phyloP scores from a whole-genome alignment of 2,797 vertebrate species.

The Tragopan temminckii region DNA sequence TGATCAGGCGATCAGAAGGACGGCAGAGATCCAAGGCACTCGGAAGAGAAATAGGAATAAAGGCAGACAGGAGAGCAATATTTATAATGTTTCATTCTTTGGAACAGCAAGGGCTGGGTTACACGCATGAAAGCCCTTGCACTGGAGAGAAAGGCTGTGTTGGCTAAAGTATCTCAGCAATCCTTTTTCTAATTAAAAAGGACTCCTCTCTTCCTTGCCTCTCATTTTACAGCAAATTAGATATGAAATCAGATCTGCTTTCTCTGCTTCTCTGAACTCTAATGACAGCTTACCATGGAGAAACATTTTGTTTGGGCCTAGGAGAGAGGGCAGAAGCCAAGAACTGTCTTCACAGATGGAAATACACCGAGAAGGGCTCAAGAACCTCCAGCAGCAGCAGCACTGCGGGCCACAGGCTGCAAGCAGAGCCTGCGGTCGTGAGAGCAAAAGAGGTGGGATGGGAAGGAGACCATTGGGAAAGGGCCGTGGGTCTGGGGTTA shows the following conservation, averaged over 20 bases:
- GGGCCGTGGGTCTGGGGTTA: fast-evolving
- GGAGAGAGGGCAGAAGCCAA: constrained; percentile 24
- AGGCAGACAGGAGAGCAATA: constrained; percentile 6
- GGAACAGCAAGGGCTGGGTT: constrained; percentile 37
- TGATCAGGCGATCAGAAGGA: background rate
- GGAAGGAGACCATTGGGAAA: background rate
- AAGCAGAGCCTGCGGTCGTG: background rate
- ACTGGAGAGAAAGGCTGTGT: background rate
- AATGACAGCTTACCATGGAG: constrained; percentile 30
- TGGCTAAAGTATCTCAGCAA: constrained; percentile 8
- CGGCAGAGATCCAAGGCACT: constrained; percentile 7
- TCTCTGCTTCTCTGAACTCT: constrained; percentile 35
- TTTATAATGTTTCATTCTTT: constrained; percentile 34
- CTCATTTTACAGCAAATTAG: constrained; percentile 64
- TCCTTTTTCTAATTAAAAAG: constrained; percentile 60
- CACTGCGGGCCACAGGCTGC: fast-evolving
- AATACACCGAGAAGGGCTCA: background rate
- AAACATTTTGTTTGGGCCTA: constrained; percentile 63
- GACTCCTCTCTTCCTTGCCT: constrained; percentile 43
- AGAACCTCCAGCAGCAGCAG: background rate
- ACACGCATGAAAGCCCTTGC: background rate
- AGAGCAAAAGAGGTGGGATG: background rate
- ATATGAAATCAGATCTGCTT: constrained; percentile 67
- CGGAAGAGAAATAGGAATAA: background rate
- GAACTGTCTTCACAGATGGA: constrained; percentile 1